These are phyloP conservation scores for Callipepla squamata DNA, from an alignment of 2,113 vertebrate species.

Conservation along the genomic window DNA sequence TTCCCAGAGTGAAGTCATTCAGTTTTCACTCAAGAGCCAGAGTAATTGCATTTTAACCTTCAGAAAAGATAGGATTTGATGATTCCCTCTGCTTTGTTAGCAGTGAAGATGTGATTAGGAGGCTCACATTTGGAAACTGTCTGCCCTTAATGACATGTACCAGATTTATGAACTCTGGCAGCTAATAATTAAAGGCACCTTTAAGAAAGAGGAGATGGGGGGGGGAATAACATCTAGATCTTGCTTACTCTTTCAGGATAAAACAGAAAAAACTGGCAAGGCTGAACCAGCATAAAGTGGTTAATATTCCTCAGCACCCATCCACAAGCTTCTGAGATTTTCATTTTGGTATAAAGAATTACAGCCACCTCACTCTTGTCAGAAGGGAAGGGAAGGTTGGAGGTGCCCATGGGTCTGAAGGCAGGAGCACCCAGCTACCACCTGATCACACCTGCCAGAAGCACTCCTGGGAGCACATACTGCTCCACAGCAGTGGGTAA, in stretches of 20 bases:
- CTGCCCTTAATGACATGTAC: neutral
- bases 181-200: neutral
- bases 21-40: neutral
- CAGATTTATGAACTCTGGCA: neutral
- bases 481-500: neutral
- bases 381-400: neutral
- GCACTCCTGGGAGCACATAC: rapidly evolving
- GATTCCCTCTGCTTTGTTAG: neutral
- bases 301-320: neutral
- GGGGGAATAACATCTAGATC: neutral
- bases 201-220: neutral
- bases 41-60: neutral
- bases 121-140: neutral
- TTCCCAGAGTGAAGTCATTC: neutral
- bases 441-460: neutral
- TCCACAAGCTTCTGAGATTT: neutral
- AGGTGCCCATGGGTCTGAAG: neutral
- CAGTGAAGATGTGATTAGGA: neutral
- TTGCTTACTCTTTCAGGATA: neutral
- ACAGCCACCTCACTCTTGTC: neutral
- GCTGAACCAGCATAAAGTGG: neutral
- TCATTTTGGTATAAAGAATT: neutral
- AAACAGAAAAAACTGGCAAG: neutral
- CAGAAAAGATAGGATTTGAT: neutral
- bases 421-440: neutral